Conservation (phyloP, 2,113 vertebrate species). For the Platysternon megacephalum region DNA sequence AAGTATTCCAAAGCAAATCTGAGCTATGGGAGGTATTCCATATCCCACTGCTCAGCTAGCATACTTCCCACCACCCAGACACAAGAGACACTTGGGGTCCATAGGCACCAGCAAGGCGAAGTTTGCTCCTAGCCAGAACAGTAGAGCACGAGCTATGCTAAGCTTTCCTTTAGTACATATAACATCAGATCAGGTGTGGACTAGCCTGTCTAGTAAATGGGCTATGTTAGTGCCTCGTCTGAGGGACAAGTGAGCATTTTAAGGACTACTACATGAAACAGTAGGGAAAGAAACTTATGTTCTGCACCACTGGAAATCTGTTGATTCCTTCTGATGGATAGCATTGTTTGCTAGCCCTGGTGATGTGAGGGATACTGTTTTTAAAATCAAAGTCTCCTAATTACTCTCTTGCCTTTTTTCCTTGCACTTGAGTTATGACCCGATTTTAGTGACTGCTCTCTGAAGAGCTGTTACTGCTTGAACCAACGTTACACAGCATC, state of each 20-base stretch:
- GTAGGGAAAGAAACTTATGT: background rate
- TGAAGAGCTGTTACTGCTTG: conserved; percentile 59
- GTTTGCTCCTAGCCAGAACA: background rate
- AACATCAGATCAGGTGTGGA: background rate
- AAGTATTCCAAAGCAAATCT: background rate
- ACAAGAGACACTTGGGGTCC: background rate
- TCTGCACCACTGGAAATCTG: background rate
- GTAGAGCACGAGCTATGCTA: background rate
- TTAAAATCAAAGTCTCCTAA: background rate
- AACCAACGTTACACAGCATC: conserved; percentile 32
- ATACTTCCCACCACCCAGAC: background rate
- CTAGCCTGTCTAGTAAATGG: background rate
- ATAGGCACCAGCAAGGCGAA: background rate
- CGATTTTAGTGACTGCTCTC: conserved; percentile 57
- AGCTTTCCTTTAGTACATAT: background rate
- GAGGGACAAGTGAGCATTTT: background rate
- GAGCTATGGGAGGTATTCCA: background rate
- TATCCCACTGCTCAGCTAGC: background rate
- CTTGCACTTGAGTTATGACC: conserved; percentile 7
- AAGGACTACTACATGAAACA: background rate
- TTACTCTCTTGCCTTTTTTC: background rate
- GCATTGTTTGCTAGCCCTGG: background rate
- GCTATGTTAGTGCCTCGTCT: background rate
- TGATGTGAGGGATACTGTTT: background rate
- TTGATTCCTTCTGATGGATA: conserved; percentile 1